A percentile compares a stretch with the other conserved stretches of the same genome.
These are phyloP conservation scores for Scotopteryx bipunctaria DNA, from an alignment of 2,888 invertebrate genomes.

Conservation along the genomic window DNA sequence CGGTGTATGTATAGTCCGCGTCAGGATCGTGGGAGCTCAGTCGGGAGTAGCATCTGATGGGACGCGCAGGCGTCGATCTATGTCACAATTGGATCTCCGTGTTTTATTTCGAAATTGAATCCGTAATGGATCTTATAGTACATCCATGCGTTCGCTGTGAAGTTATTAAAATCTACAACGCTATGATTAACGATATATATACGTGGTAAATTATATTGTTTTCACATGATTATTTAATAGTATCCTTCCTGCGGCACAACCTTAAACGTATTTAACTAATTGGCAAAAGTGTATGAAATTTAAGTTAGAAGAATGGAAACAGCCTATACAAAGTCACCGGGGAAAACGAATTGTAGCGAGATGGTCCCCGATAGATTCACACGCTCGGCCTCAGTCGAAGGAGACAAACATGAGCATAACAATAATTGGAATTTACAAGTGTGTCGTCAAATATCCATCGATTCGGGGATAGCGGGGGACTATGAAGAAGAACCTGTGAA, in stretches of 20 bases:
- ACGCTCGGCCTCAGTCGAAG: constrained; percentile 43
- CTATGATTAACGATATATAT: constrained; percentile 7
- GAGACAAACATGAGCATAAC: constrained; percentile 34
- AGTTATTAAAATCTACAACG: constrained; percentile 27
- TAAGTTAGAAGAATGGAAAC: constrained; percentile 32
- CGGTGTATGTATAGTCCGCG: constrained; percentile 14
- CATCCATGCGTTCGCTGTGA: constrained; percentile 24
- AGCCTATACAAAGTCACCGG: constrained; percentile 46
- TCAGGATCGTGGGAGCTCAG: constrained; percentile 33
- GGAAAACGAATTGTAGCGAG: constrained; percentile 44
- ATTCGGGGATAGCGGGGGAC: constrained; percentile 57
- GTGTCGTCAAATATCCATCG: constrained; percentile 47
- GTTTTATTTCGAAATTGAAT: neutral
- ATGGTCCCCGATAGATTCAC: constrained; percentile 46
- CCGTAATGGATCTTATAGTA: constrained; percentile 20
- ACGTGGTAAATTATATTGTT: neutral
- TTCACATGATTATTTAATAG: neutral
- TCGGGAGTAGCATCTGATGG: constrained; percentile 35
- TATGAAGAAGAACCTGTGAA: constrained; percentile 40
- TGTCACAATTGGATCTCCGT: constrained; percentile 6
- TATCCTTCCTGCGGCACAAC: constrained; percentile 22
- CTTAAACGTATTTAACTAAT: constrained; percentile 11
- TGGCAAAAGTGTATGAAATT: neutral
- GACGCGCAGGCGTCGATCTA: constrained; percentile 34
- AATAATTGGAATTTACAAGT: constrained; percentile 32